Evolutionary conservation across 2,113 vertebrate species (phyloP), one percentile per base, ranked within the genome.

Genomic region (Pangasianodon gigas): DNA sequence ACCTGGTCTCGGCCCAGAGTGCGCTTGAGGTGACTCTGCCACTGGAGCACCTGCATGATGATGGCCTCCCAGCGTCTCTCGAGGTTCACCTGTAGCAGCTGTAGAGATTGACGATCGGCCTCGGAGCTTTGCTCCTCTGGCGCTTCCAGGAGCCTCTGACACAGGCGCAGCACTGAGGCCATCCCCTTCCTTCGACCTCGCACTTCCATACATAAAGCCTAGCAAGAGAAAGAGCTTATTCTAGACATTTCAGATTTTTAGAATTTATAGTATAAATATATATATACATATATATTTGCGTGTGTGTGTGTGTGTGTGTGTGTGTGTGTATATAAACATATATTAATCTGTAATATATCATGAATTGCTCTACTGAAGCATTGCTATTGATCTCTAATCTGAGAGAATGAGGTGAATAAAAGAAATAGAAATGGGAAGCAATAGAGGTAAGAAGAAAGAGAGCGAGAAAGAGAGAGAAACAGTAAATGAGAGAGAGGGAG

Each of bases 1-100:
- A 99, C 98, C 95, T 95, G 96, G 91, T 97, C 95, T 86, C 95
- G 93, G 84, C 96, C 97, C 91, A 97, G 86, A 90, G 95, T 96
- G 89, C 95, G 96, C 94, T 96, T 97, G 74, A 99, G 96, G 80
- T 97, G 93, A 71, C 96, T 97, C 94, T 98, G 97, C 98, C 98
- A 99, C 94, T 99, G 98, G 93, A 99, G 97, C 54, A 97, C 96
- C 95, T 99, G 98, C 98, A 99, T 98, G 93, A 99, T 97, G 89
- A 99, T 98, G 88, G 98, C 98, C 95, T 99, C 98, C 98, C 98
- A 99, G 90, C 98, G 95, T 88, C 98, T 96, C 95, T 99, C 98
- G 37, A 99, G 97, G 95, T 99, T 99, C 89, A 99, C 97, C 0
- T 97, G 97, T 88, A 99, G 96, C 94, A 99, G 67, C 95, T 98